These are phyloP conservation scores for Alouatta palliata DNA, from an alignment of 2,113 vertebrate genomes.

Conservation along the genomic window DNA sequence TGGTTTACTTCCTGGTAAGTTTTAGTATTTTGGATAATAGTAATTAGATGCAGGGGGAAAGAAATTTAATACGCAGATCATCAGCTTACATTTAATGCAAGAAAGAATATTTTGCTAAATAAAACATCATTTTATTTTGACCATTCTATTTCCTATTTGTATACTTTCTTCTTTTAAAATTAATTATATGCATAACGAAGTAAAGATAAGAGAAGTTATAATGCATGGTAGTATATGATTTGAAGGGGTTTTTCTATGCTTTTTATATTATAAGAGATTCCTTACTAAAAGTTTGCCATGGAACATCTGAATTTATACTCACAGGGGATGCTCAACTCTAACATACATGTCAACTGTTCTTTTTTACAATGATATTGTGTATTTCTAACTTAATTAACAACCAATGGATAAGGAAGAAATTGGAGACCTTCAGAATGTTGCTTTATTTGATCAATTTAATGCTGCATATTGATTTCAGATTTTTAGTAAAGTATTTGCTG, in stretches of 20 bases:
- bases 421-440: not conserved
- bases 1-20: conserved; percentile 49
- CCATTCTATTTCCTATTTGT: not conserved
- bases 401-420: not conserved
- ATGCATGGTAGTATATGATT: not conserved
- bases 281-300: not conserved
- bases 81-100: not conserved
- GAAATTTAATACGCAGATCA: not conserved
- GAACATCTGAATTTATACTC: not conserved
- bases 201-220: not conserved
- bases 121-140: not conserved
- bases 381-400: conserved; percentile 3
- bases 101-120: conserved; percentile 28
- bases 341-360: not conserved
- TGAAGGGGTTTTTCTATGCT: not conserved
- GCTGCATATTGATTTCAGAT: not conserved
- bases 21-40: conserved; percentile 11
- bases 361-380: not conserved
- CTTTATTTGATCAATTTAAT: not conserved
- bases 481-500: conserved; percentile 3
- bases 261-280: not conserved
- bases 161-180: conserved; percentile 2
- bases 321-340: not conserved
- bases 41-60: not conserved
- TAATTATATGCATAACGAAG: not conserved